Evolutionary conservation across 1,140 invertebrate genomes (phyloP).

Genomic region (Vollenhovia emeryi): DNA sequence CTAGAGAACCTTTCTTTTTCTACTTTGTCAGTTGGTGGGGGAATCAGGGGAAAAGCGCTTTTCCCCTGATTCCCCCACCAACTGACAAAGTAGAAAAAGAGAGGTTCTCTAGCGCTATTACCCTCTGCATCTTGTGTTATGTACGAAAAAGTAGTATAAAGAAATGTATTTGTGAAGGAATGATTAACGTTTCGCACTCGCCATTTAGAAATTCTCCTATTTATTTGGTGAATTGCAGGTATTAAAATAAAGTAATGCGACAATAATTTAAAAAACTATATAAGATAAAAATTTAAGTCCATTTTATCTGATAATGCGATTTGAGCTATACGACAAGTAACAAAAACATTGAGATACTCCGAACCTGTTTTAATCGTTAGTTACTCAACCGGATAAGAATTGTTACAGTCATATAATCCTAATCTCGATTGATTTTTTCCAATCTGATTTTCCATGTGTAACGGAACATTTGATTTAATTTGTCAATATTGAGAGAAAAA

Average conservation of each 20-base stretch:
- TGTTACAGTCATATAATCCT: background rate
- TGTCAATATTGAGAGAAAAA: background rate
- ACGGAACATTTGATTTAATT: background rate
- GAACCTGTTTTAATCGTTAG: background rate
- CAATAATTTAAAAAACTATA: background rate
- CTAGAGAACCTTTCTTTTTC: no score
- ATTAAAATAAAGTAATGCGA: background rate
- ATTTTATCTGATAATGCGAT: background rate
- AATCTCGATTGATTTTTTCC: no score
- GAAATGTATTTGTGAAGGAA: background rate
- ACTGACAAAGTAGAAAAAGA: no score
- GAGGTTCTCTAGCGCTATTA: no score
- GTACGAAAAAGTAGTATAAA: background rate
- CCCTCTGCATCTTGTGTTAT: no score
- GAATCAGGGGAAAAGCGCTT: no score
- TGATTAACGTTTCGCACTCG: background rate
- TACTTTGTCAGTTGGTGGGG: no score
- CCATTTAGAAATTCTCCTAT: background rate
- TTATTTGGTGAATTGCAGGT: background rate
- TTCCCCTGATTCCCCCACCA: no score
- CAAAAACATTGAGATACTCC: background rate
- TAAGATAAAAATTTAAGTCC: background rate
- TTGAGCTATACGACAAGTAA: background rate
- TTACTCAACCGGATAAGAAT: background rate
- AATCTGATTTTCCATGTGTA: background rate